Evolutionary conservation across 2,888 invertebrate genomes (phyloP).

Genomic region (Dicyrtomina minuta): DNA sequence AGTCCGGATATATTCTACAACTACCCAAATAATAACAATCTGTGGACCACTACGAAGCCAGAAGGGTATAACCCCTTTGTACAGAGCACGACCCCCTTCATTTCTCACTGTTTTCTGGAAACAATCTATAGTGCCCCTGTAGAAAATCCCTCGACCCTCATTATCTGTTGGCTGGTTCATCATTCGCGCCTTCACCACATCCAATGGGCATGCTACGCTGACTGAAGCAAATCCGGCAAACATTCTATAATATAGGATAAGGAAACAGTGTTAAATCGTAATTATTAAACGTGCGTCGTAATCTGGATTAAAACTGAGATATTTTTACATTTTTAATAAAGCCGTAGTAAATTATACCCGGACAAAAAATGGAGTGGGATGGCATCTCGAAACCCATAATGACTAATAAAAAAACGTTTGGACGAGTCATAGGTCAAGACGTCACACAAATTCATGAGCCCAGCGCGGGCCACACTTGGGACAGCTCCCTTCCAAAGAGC

Average conservation of each 20-base stretch:
- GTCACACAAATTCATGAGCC: not conserved
- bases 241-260: no score
- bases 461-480: not conserved
- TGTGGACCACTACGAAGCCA: no score
- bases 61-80: no score
- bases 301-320: not conserved
- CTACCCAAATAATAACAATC: no score
- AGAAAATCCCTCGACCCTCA: not conserved
- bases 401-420: no score
- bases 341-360: no score
- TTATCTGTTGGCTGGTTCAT: slow-evolving; percentile 9
- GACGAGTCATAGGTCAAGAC: slow-evolving; percentile 5
- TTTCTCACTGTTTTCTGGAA: not conserved
- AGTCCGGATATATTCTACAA: no score
- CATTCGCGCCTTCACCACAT: slow-evolving; percentile 1
- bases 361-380: not conserved
- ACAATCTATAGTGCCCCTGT: slow-evolving; percentile 10
- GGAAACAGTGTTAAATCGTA: no score
- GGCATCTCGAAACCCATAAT: no score
- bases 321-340: not conserved
- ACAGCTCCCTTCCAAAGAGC: not conserved
- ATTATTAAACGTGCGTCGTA: no score
- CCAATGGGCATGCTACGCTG: no score
- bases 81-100: not conserved
- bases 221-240: no score